Percentiles rank a stretch among this genome's conserved stretches.
These are phyloP conservation scores for Gymnosoma rotundatum DNA, from an alignment of 2,888 invertebrate species.

Conservation along the genomic window DNA sequence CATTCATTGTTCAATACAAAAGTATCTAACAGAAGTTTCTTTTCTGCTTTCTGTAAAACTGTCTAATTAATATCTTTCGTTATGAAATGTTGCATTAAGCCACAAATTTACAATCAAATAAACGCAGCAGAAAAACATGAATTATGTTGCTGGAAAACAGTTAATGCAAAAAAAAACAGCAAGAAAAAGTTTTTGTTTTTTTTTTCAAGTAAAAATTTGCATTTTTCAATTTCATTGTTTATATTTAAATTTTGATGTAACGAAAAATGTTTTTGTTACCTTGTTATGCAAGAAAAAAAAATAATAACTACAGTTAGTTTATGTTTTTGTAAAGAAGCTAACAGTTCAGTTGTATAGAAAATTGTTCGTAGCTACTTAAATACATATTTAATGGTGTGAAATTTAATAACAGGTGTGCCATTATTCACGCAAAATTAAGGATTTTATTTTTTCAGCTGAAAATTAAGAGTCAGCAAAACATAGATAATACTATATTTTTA, in stretches of 20 bases:
- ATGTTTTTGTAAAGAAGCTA: background rate
- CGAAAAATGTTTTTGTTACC: background rate
- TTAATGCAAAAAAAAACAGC: conserved; percentile 9
- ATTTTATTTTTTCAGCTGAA: too few species aligned
- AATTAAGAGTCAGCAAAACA: too few species aligned
- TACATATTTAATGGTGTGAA: too few species aligned
- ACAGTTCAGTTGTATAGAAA: too few species aligned
- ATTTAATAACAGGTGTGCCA: too few species aligned
- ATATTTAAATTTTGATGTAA: conserved; percentile 44
- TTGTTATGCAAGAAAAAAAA: conserved; percentile 10
- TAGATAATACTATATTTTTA: too few species aligned
- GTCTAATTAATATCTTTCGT: conserved; percentile 58
- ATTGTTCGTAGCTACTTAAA: too few species aligned
- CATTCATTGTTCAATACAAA: conserved; percentile 41
- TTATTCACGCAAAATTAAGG: too few species aligned
- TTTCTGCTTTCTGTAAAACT: background rate
- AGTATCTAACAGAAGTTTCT: conserved; percentile 23
- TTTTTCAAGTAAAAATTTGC: conserved; percentile 42
- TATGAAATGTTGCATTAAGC: conserved; percentile 13
- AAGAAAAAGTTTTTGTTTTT: background rate
- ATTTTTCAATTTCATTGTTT: conserved; percentile 54
- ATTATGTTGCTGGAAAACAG: conserved; percentile 31
- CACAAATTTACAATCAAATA: background rate
- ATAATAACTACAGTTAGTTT: background rate
- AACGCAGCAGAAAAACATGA: conserved; percentile 21